phyloP scores from a whole-genome alignment of 2,797 vertebrate genomes.

The Chromis chromis region DNA sequence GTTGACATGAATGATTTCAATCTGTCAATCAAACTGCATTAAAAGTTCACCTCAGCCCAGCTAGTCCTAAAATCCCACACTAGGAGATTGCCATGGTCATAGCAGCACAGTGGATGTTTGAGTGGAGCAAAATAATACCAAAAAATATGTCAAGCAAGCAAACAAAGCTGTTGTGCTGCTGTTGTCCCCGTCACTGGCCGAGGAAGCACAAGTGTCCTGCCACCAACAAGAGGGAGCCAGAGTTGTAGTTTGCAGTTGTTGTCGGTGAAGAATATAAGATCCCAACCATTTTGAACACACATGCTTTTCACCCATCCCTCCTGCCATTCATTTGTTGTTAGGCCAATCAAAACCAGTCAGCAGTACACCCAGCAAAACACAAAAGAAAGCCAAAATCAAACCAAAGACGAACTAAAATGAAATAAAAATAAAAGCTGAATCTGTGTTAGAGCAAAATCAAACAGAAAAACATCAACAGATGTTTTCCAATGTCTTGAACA shows the following conservation, averaged over 20 bases:
- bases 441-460: constrained; percentile 59
- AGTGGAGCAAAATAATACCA: constrained; percentile 58
- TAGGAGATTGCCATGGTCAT: constrained; percentile 75
- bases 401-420: not conserved
- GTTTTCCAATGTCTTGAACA: constrained; percentile 49
- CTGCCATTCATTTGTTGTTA: constrained; percentile 58
- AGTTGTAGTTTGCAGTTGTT: constrained; percentile 29
- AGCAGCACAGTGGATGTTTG: constrained; percentile 59
- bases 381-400: constrained; percentile 15
- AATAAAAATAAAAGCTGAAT: constrained; percentile 31
- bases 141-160: constrained; percentile 64
- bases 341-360: constrained; percentile 60
- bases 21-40: constrained; percentile 40
- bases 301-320: constrained; percentile 51
- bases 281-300: constrained; percentile 40
- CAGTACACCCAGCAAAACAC: constrained; percentile 53
- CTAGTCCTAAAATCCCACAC: constrained; percentile 50
- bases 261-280: constrained; percentile 35
- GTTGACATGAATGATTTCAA: constrained; percentile 8
- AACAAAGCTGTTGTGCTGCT: constrained; percentile 65
- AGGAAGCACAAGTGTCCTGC: constrained; percentile 41
- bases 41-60: constrained; percentile 44
- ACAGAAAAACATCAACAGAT: constrained; percentile 39
- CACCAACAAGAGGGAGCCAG: constrained; percentile 31
- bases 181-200: constrained; percentile 36